These are phyloP conservation scores for Macroglossus sobrinus DNA, from an alignment of 2,113 vertebrate genomes.

Conservation along the genomic window DNA sequence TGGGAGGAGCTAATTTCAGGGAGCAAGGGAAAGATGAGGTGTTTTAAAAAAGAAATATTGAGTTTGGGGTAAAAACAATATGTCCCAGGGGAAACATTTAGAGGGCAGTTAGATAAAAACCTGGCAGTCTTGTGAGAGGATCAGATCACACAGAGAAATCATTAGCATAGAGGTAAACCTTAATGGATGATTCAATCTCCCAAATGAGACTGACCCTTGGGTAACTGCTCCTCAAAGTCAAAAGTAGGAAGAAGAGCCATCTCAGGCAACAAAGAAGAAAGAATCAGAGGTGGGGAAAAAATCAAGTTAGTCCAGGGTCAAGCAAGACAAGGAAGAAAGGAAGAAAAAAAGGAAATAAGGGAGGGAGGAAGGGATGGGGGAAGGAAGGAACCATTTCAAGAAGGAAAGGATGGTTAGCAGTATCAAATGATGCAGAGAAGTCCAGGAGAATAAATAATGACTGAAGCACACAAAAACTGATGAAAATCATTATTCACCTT, in stretches of 20 bases:
- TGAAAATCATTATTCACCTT: background rate
- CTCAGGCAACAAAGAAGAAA: constrained; percentile 11
- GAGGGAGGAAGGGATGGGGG: background rate
- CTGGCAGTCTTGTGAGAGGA: background rate
- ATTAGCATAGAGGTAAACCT: background rate
- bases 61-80: background rate
- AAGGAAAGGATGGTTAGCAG: background rate
- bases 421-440: background rate
- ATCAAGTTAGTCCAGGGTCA: background rate
- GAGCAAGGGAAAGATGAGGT: background rate
- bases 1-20: background rate
- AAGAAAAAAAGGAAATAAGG: fast-evolving
- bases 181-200: background rate
- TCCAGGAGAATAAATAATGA: background rate
- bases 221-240: background rate
- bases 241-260: background rate
- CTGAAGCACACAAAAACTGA: background rate
- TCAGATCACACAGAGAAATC: constrained; percentile 13
- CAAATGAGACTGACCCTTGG: background rate
- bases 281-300: background rate
- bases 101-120: background rate
- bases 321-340: background rate
- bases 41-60: constrained; percentile 16
- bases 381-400: background rate
- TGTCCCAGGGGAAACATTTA: background rate